phyloP scores from a whole-genome alignment of 2,113 vertebrate species.

The Ondatra zibethicus region DNA sequence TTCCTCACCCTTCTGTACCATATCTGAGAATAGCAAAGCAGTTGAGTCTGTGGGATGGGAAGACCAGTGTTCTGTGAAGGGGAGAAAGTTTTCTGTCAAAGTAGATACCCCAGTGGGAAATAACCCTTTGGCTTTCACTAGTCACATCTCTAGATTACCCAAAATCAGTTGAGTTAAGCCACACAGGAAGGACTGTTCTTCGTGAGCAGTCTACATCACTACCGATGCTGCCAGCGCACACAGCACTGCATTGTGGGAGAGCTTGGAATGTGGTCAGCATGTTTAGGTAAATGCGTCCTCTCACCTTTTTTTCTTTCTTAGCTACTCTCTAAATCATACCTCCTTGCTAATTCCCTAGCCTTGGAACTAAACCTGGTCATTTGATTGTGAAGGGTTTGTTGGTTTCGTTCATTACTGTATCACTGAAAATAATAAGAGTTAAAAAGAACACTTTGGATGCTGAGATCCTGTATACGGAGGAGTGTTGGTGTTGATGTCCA shows the following conservation, averaged over 20 bases:
- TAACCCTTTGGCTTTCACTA: background rate
- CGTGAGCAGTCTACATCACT: background rate
- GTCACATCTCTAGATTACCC: background rate
- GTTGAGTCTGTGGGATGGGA: background rate
- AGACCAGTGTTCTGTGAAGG: background rate
- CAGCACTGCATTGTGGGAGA: background rate
- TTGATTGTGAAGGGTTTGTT: background rate
- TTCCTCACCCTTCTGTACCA: accelerated
- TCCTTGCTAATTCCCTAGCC: background rate
- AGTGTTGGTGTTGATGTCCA: background rate
- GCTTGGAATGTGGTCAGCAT: background rate
- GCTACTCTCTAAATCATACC: background rate
- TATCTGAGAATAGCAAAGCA: background rate
- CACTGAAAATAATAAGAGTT: background rate
- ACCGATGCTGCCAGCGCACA: background rate
- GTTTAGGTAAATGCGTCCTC: background rate
- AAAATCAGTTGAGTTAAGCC: background rate
- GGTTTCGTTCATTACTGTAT: background rate
- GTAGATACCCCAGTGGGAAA: background rate
- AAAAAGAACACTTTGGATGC: background rate
- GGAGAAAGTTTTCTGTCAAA: background rate
- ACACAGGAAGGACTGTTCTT: background rate
- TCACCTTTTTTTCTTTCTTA: background rate
- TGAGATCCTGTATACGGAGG: background rate
- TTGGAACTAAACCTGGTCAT: background rate